Evolutionary conservation across 2,797 vertebrate genomes (phyloP).

Genomic region (Tympanoctomys barrerae): DNA sequence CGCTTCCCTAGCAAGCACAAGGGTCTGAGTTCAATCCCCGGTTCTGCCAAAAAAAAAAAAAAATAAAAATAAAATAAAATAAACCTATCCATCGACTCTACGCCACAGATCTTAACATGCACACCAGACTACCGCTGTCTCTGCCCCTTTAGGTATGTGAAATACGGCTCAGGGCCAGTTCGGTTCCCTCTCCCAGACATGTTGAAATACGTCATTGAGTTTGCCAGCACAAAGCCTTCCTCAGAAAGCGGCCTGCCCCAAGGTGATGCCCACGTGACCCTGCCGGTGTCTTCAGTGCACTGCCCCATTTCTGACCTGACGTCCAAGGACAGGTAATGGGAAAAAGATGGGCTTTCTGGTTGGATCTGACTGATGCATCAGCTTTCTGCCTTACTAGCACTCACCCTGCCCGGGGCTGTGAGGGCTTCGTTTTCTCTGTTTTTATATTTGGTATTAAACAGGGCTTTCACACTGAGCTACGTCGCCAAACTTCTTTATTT

Average conservation of each 20-base stretch:
- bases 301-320: constrained; percentile 61
- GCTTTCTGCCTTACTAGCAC: not conserved
- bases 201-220: constrained; percentile 96
- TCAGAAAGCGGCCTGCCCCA: constrained; percentile 75
- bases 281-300: constrained; percentile 68
- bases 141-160: constrained; percentile 91
- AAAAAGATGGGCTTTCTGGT: not conserved
- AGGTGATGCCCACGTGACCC: constrained; percentile 69
- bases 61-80: no score
- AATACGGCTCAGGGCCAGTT: constrained; percentile 94
- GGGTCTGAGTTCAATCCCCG: no score
- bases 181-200: constrained; percentile 96
- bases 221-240: constrained; percentile 91
- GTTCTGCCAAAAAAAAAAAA: no score
- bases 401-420: not conserved
- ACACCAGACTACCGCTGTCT: not conserved
- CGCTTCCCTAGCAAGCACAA: no score
- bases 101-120: not conserved
- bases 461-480: no score
- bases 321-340: constrained; percentile 89
- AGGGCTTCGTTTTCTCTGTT: not conserved
- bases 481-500: no score
- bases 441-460: not conserved
- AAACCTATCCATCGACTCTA: not conserved
- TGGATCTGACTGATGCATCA: not conserved